Percentiles rank a stretch among this genome's conserved stretches.
phyloP scores from a whole-genome alignment of 2,888 invertebrate genomes.

The Standfussiana lucernea region DNA sequence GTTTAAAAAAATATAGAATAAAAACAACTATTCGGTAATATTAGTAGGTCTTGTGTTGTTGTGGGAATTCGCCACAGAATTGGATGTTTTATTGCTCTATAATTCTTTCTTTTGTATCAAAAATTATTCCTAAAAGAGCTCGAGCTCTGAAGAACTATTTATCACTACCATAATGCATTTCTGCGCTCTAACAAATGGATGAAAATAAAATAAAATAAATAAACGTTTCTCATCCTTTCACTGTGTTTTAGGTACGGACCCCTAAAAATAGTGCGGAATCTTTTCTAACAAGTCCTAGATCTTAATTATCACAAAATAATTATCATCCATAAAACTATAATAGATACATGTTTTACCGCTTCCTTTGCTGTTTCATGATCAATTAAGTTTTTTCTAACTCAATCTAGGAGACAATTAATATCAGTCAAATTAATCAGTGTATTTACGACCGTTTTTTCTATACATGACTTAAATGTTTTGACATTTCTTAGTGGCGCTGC shows the following conservation, averaged over 20 bases:
- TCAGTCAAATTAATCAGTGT: constrained; percentile 60
- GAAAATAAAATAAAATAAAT: background rate
- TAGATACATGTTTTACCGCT: constrained; percentile 35
- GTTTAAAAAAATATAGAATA: background rate
- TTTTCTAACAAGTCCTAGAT: constrained; percentile 18
- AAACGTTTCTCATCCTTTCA: background rate
- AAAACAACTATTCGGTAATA: background rate
- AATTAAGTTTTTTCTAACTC: constrained; percentile 37
- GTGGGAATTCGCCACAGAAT: background rate
- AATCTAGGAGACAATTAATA: constrained; percentile 56
- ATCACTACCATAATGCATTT: background rate
- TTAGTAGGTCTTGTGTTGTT: background rate
- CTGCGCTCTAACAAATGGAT: background rate
- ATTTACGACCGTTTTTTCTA: constrained; percentile 43
- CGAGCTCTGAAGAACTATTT: background rate
- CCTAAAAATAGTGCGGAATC: constrained; percentile 18
- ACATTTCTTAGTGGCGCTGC: constrained; percentile 2
- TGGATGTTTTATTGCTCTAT: background rate
- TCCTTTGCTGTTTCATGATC: constrained; percentile 30
- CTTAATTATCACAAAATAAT: constrained; percentile 43
- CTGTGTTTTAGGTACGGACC: background rate
- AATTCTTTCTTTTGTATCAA: background rate
- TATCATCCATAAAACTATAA: constrained; percentile 52
- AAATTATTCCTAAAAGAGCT: background rate
- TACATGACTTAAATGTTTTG: background rate